Evolutionary conservation across 2,113 vertebrate genomes (phyloP).

Genomic region (Pangasianodon hypophthalmus): DNA sequence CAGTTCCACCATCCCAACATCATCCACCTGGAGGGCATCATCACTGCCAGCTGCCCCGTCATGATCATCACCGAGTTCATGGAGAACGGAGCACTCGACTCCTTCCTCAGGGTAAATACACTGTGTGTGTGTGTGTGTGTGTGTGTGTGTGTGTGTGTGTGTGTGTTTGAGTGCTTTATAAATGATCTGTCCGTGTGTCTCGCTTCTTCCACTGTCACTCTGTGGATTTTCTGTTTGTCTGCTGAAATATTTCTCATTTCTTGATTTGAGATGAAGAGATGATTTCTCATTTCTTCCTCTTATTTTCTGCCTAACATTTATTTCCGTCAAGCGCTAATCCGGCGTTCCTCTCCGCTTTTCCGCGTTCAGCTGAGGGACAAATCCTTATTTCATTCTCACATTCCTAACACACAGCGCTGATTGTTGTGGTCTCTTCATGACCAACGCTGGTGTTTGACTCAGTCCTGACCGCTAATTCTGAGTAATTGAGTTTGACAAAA

Average conservation of each 20-base stretch:
- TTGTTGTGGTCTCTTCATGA: background rate
- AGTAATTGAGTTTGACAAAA: background rate
- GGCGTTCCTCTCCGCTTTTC: background rate
- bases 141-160: slow-evolving; percentile 3
- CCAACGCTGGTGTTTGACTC: background rate
- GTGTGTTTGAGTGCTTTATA: background rate
- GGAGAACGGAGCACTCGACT: slow-evolving; percentile 81
- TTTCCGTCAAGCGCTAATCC: background rate
- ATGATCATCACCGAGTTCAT: slow-evolving; percentile 83
- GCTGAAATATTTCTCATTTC: background rate
- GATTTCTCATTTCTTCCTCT: too few relatives aligned
- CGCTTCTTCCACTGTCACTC: background rate
- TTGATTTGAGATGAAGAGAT: too few relatives aligned
- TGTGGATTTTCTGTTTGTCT: background rate
- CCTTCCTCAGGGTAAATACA: slow-evolving; percentile 73
- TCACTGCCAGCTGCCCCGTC: slow-evolving; percentile 79
- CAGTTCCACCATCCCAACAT: slow-evolving; percentile 84
- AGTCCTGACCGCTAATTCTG: background rate
- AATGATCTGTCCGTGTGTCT: background rate
- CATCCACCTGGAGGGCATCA: slow-evolving; percentile 81
- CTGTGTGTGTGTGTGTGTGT: background rate
- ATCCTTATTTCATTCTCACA: background rate
- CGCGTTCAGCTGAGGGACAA: background rate
- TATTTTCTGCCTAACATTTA: background rate
- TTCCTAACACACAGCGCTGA: background rate